Evolutionary conservation across 2,113 vertebrate species (phyloP), one percentile per base, ranked within the genome.

Genomic region (Oryzias curvinotus): DNA sequence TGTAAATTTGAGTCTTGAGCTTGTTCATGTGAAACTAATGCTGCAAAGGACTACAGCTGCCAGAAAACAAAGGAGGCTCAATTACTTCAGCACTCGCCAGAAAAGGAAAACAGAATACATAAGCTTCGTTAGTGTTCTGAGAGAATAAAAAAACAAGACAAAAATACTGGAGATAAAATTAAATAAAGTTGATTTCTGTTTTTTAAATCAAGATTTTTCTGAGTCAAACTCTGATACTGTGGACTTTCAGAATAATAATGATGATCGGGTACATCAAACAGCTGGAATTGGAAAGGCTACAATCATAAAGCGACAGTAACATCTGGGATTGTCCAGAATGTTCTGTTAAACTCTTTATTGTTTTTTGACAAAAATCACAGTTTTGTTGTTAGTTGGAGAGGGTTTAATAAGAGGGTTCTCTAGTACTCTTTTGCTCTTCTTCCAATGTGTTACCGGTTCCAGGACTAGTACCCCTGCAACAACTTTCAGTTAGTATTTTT

Each of bases 201-300:
- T 71, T 44, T 71, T 57, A 70, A 77, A 57, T n/a, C 59, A 56
- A 47, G 49, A 54, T 28, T 36, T 43, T 54, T 61, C 43, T 65
- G 68, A 61, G 36, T 73, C 51, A 71, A 62, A 56, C 23, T 42
- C 15, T 16, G 15, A 30, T 30, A 19, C 43, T 41, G 14, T 46
- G 65, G 45, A 42, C 26, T 26, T 46, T 28, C 50, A 65, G 17
- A 75, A 62, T 71, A 57, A 60, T 19, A 4, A 57, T 54, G 77
- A 85, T 87, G 77, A 85, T 87, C 78, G 82, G 51, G 41, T 46
- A 44, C 65, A 48, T 48, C 19, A 63, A 70, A 57, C 48, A 55
- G 4, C 25, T n/a, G 14, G 25, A n/a, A 61, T 48, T 65, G 59
- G 26, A 46, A 57, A 59, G 48, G 51, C 50, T 65, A 52, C 14